Base-by-base conservation (phyloP, 2,797 vertebrate species). In the Pipistrellus nathusii region DNA sequence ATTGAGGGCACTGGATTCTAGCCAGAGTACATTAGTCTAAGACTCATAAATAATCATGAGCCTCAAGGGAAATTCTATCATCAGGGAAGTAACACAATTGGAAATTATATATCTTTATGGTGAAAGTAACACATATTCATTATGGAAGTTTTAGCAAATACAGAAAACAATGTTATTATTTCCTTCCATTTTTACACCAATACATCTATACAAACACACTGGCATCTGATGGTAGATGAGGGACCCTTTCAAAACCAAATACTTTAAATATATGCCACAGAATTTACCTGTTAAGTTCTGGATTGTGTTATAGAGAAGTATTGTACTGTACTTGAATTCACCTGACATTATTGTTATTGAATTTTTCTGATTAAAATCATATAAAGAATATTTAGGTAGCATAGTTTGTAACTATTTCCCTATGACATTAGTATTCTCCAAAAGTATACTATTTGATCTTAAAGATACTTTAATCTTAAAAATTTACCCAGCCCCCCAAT, bases 71-170 rank as follows among this genome's bases (percentile, higher is more conserved):
- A 92, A 44, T 1, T 46, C 71, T 75, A 38, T 41, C 68, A 88
- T 73, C 66, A 48, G 30, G 80, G 18, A 96, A 92, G 59, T 41
- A 59, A 88, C 25, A 68, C 27, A 57, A n/a, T 1, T 81, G 57
- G 71, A 95, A 94, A 94, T 44, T 35, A 81, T 3, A n/a, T 48
- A 48, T 75, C 83, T 87, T 88, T 76, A 51, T 72, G 73, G 20
- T 35, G 51, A 91, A 91, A 62, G 69, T 71, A 82, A 57, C 48
- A 57, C 30, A 87, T 73, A 93, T 48, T 68, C 73, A 57, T 73
- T 57, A 83, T 21, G 57, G 15, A 82, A 48, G 62, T 73, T 82
- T 68, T 91, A 25, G 30, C 80, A 93, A 82, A 72, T 32, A 85
- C 13, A 84, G 76, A 76, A 64, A 81, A 41, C 18, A 23, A 25